Conservation (phyloP, 2,888 invertebrate species). For the Schizaphis graminum region DNA sequence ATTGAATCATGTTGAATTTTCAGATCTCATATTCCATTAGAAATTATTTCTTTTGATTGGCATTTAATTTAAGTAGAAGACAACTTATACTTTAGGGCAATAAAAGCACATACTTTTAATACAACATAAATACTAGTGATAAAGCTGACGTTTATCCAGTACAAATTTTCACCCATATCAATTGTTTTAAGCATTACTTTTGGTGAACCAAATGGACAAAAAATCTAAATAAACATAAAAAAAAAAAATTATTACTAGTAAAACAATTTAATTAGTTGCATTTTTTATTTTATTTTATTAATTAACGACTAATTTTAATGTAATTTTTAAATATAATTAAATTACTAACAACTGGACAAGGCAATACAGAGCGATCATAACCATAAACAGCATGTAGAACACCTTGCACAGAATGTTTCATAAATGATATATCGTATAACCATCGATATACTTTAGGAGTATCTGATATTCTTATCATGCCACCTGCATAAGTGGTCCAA, state of each 20-base stretch:
- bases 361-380: slow-evolving; percentile 58
- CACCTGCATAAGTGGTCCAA: slow-evolving; percentile 62
- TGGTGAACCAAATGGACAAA: slow-evolving; percentile 58
- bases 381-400: slow-evolving; percentile 63
- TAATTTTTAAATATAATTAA: background rate
- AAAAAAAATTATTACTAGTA: background rate
- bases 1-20: background rate
- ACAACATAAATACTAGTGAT: slow-evolving; percentile 50
- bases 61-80: slow-evolving; percentile 3
- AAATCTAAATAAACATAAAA: slow-evolving; percentile 39
- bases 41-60: background rate
- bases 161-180: slow-evolving; percentile 53
- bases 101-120: slow-evolving; percentile 51
- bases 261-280: background rate
- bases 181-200: slow-evolving; percentile 49
- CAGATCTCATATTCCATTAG: background rate
- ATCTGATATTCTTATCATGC: slow-evolving; percentile 61
- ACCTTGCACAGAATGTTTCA: slow-evolving; percentile 64
- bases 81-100: slow-evolving; percentile 57
- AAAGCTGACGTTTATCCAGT: slow-evolving; percentile 58
- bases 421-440: slow-evolving; percentile 62
- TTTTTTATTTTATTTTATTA: background rate
- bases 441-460: slow-evolving; percentile 62
- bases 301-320: background rate
- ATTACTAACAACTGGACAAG: slow-evolving; percentile 56